These are phyloP conservation scores for Apoda limacodes DNA, from an alignment of 2,888 invertebrate genomes.

Conservation along the genomic window DNA sequence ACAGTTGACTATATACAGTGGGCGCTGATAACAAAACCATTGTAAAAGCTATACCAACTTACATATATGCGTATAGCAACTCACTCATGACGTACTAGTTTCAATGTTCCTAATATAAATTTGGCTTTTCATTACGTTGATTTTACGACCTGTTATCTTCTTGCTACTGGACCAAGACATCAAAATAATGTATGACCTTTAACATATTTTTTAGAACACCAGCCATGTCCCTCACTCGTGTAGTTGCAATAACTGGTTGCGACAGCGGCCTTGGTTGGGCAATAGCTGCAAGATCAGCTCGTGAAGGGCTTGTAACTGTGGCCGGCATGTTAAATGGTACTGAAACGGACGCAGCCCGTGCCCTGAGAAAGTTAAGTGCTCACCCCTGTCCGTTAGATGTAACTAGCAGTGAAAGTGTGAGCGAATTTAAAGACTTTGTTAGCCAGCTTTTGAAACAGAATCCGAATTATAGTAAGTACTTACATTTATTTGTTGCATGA, in stretches of 20 bases:
- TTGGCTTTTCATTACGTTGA: too few relatives aligned
- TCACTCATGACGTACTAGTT: too few relatives aligned
- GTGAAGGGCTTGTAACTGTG: slow-evolving; percentile 78
- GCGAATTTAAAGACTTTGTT: slow-evolving; percentile 55
- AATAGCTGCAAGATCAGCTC: slow-evolving; percentile 71
- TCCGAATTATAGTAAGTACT: slow-evolving; percentile 65
- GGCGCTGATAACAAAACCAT: too few relatives aligned
- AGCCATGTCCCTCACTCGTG: slow-evolving; percentile 37
- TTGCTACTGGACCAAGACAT: slow-evolving; percentile 5
- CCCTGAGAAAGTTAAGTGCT: slow-evolving; percentile 46
- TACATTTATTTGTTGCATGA: too few relatives aligned
- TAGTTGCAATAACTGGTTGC: slow-evolving; percentile 84
- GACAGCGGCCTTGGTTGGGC: slow-evolving; percentile 88
- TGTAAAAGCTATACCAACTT: too few relatives aligned
- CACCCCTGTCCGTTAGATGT: slow-evolving; percentile 75
- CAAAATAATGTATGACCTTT: slow-evolving; percentile 7
- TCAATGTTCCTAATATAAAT: too few relatives aligned
- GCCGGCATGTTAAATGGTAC: slow-evolving; percentile 75
- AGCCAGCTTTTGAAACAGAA: slow-evolving; percentile 53
- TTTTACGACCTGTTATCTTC: too few relatives aligned
- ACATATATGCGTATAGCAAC: slow-evolving; percentile 8
- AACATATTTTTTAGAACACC: neutral
- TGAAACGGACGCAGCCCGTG: slow-evolving; percentile 58
- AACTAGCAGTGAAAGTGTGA: slow-evolving; percentile 70
- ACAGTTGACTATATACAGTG: too few relatives aligned